Base-by-base conservation (phyloP, 2,888 invertebrate species). In the Drosophila dives region DNA sequence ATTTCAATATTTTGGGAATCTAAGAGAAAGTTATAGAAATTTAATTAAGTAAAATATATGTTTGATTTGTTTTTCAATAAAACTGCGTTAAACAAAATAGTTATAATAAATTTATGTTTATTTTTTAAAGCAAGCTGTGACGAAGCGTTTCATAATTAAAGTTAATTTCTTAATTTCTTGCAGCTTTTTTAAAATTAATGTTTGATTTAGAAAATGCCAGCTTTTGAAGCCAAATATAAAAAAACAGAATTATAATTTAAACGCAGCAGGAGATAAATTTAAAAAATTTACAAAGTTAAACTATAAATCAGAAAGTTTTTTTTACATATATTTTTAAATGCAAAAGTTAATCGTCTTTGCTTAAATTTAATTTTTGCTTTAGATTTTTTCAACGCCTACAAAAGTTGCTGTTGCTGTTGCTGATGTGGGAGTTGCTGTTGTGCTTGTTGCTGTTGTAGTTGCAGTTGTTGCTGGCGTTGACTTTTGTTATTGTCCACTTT, bases 401-500 rank as follows among this genome's bases (percentile, higher is more conserved):
- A 48, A 7, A 53, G n/a, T 33, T 32, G 58, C 58, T 23, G 15
- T 3, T 55, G 56, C 32, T 38, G 60, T 38, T 55, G 42, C 2
- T 56, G 17, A 17, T 61, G 70, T 50, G 76, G 53, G 71, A 29
- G 63, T 34, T 64, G 76, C 45, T 56, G 26, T 15, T 63, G 66
- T 49, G 51, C 53, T 20, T 63, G 63, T 49, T 48, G 56, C 45
- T 65, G 66, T 11, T 73, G 66, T 56, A 73, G 68, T 34, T 45
- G 4, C 38, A 26, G 26, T 26, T 45, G 4, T 23, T 45, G 20
- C 45, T 45, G 45, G 45, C 59, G 45, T 78, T 79, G 81, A 69
- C 78, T 78, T 78, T 77, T 81, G 78, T 81, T 81, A 48, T 64
- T 76, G 77, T 76, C 81, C 77, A 80, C 68, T 77, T 80, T 81